Evolutionary conservation across 2,113 vertebrate species (phyloP), one percentile per base, ranked within the genome.

Genomic region (Seriola rivoliana): DNA sequence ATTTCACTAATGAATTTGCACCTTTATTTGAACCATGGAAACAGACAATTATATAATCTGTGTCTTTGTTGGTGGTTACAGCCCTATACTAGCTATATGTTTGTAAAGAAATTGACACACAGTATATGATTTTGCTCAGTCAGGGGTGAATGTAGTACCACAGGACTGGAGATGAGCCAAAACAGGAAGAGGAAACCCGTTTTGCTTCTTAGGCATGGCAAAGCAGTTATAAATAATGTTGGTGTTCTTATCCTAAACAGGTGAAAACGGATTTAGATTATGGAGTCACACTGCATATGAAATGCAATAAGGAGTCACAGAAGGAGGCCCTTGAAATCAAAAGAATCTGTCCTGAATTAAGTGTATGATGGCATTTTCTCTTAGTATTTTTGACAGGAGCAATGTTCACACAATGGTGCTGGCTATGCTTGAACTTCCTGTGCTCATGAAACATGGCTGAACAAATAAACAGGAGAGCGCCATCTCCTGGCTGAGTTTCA

Each of bases 91-190:
- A 29, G 2, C 29, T 29, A 29, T 29, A 29, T 29, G 29, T 63
- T 52, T 25, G 9, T 12, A 17, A 21, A 3, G 19, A 48, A 13
- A 5, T n/a, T 0, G 9, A 29, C 4, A 1, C 14, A 42, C 67
- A 42, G 8, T 21, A 8, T 17, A 40, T 52, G 29, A 25, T 81
- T 65, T n/a, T 44, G 7, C 14, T 40, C 70, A 59, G 62, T 59
- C 29, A 48, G 21, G 11, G 16, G 13, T 71, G 34, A 57, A 57
- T 2, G 66, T 38, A 48, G 12, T 50, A 64, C 46, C 65, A 57
- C 65, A 63, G 52, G 12, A 16, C 42, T 67, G 42, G 67, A 77
- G 46, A 11, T 14, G 34, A 70, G 71, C 50, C 82, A 80, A 50
- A 58, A 40, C 57, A 75, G 46, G 32, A 63, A 54, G 82, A 17